Base-by-base conservation (phyloP, 2,797 vertebrate species). In the Rousettus madagascariensis region DNA sequence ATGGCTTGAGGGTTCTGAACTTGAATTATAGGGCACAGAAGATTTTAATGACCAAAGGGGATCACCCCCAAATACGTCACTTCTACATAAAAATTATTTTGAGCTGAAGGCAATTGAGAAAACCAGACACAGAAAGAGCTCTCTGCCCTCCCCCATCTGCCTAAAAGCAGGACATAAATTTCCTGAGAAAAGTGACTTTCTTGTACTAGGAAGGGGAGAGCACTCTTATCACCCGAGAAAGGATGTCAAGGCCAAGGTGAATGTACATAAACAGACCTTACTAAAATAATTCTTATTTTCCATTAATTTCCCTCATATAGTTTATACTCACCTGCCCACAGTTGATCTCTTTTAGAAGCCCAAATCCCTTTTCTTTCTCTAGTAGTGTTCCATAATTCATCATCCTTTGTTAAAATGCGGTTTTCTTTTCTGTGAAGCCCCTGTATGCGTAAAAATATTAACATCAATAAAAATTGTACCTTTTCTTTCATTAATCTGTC, bases 151-250 rank as follows among this genome's bases (percentile, higher is more conserved):
- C 38, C 10, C 16, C 49, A 28, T 24, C 75, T 75, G 77, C 75
- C 75, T 95, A 87, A 91, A 91, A 91, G 89, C 75, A 91, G 59
- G 59, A 87, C 51, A 82, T 80, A 86, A 74, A 91, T 95, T 59
- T 83, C 38, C 83, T 61, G 66, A 87, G 68, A 95, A 87, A 30
- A 51, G 11, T 86, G 51, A 17, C 1, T 17, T 82, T 33, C 68
- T 74, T 36, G 66, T 91, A 15, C 51, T 51, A 53, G 77, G 51
- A 91, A 46, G 20, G 77, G 68, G 59, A 68, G 66, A 87, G 38
- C 17, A 26, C 49, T 59, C 20, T 36, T 26, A 51, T 49, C n/a
- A 28, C 68, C 7, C 33, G 59, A 83, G 74, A 72, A 83, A 83
- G 8, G 24, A 17, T 59, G 61, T 82, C 75, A 68, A 61, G 83